phyloP scores from a whole-genome alignment of 1,140 invertebrate genomes.

The Aphelinus certus region DNA sequence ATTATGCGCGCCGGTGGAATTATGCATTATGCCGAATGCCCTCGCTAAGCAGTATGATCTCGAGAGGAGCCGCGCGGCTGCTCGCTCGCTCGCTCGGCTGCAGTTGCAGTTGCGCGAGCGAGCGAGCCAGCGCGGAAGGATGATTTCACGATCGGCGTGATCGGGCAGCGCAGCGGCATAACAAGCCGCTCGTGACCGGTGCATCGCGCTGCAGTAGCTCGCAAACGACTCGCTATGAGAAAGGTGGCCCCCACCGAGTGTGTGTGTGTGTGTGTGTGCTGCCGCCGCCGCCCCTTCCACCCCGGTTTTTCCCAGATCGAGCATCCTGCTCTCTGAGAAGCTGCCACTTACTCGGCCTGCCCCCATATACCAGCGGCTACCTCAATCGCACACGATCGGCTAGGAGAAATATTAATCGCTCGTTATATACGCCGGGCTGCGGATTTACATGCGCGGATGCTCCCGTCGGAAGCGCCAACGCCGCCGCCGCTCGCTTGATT shows the following conservation, averaged over 20 bases:
- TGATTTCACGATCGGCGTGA: conserved; percentile 58
- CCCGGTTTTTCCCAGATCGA: neutral
- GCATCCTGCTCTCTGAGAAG: conserved; percentile 25
- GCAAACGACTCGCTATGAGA: no score
- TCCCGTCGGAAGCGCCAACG: no score
- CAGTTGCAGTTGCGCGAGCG: neutral
- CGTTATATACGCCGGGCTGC: conserved; percentile 40
- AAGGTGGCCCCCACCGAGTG: no score
- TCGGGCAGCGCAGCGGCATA: conserved; percentile 44
- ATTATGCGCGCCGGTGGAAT: conserved; percentile 43
- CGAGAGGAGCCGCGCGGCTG: conserved; percentile 24
- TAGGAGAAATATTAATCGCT: neutral
- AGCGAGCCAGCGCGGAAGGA: conserved; percentile 32
- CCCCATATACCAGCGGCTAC: conserved; percentile 45
- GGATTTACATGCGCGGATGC: conserved; percentile 16
- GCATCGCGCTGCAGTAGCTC: neutral
- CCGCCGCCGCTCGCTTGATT: conserved; percentile 10
- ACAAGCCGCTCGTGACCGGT: conserved; percentile 62
- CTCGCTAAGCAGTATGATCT: conserved; percentile 56
- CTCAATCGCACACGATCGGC: no score
- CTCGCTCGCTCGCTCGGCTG: conserved; percentile 3
- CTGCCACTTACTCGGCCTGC: conserved; percentile 44
- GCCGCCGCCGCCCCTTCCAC: neutral
- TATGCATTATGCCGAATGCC: conserved; percentile 52
- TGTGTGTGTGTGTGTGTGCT: neutral